Evolutionary conservation across 2,888 invertebrate species (phyloP), one percentile per base, ranked within the genome.

Genomic region (Heliconius erato): DNA sequence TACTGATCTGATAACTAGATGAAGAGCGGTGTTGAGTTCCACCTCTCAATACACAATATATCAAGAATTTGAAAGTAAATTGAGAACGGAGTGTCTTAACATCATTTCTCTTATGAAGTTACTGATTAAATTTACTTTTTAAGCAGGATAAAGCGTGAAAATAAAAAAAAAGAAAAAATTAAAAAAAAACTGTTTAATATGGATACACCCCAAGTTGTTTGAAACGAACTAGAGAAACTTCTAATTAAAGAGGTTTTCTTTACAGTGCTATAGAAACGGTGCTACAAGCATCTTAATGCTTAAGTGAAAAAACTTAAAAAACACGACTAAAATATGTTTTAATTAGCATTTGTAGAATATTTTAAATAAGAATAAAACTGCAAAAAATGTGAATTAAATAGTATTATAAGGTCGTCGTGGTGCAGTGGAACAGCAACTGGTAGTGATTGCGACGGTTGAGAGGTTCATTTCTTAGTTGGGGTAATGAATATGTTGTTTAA

Each of bases 161-260:
- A 6, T 6, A 6, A 23, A 44, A 11, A 44, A 40, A 28, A 65
- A 5, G n/a, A 32, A 40, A 54, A 74, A 28, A 54, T 32, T 32
- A 32, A 35, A 32, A 72, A 2, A 32, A 54, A 9, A 12, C 11
- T 19, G 16, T 3, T 35, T 26, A 16, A 14, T 74, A 9, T 83
- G 40, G 65, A 68, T 28, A 32, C 19, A 77, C 32, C 81, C n/a
- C 81, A 67, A 83, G 16, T 23, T 32, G 76, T 59, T 77, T 69
- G 26, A 74, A 82, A 40, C 44, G 69, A 84, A 79, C 69, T 81
- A 74, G 79, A 79, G 81, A 81, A 82, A 80, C 81, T 83, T 49
- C 84, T 81, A 82, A 82, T 84, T 84, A 84, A 74, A 71, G 71
- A 83, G 78, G 79, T 79, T 83, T 77, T 72, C 80, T 79, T 78